These are phyloP conservation scores for Drosophila meridionalis DNA, from an alignment of 2,888 invertebrate genomes.

Conservation along the genomic window DNA sequence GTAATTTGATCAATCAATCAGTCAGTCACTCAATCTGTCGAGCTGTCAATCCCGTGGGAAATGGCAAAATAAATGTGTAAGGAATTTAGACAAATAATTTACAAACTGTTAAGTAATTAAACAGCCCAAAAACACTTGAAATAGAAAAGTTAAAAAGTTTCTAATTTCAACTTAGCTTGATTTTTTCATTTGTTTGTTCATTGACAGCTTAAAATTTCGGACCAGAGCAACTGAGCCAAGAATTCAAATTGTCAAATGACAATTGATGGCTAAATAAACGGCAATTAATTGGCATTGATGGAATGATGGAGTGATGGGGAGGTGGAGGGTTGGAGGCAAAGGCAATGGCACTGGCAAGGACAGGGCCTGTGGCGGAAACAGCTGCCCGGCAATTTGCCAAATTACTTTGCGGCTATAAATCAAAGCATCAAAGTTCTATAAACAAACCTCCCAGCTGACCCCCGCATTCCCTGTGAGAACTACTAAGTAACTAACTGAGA, in stretches of 20 bases:
- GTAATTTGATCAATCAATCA: not conserved
- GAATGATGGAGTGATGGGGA: slow-evolving; percentile 24
- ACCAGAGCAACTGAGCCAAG: slow-evolving; percentile 40
- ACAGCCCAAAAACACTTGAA: not conserved
- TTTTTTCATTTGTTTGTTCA: slow-evolving; percentile 41
- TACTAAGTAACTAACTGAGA: slow-evolving; percentile 32
- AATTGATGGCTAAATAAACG: slow-evolving; percentile 72
- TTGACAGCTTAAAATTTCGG: slow-evolving; percentile 42
- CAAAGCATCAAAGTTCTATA: slow-evolving; percentile 52
- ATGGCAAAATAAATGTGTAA: not conserved
- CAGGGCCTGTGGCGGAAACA: slow-evolving; percentile 8
- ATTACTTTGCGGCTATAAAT: slow-evolving; percentile 72
- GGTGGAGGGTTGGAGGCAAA: not conserved
- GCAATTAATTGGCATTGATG: slow-evolving; percentile 75
- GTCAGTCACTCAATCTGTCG: not conserved
- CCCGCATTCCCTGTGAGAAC: not conserved
- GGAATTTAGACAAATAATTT: not conserved
- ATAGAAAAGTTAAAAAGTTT: not conserved
- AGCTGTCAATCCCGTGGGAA: not conserved
- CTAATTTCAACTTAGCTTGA: not conserved
- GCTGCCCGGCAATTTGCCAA: slow-evolving; percentile 52
- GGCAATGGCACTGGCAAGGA: not conserved
- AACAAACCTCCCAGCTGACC: not conserved
- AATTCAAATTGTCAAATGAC: slow-evolving; percentile 38
- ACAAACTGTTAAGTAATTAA: slow-evolving; percentile 15